Base-by-base conservation (phyloP, 2,113 vertebrate genomes). In the Phyllopteryx taeniolatus region DNA sequence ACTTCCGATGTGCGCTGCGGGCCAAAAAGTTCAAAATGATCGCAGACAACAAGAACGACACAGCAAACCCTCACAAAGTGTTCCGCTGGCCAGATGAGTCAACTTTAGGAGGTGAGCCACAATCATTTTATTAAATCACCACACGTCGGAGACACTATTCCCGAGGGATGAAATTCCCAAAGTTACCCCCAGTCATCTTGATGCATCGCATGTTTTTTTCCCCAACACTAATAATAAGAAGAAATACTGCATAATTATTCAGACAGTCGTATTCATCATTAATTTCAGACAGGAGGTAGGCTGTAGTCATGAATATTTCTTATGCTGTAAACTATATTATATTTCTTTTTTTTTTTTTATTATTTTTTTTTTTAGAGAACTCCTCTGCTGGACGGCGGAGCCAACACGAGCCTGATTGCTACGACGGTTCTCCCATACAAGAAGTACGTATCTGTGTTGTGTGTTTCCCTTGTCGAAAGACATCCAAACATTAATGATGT, bases 1-100 rank as follows among this genome's bases (percentile, higher is more conserved):
- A 97, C 87, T 95, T 97, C 85, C 92, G 96, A 22, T 92, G 94
- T 0, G 94, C 95, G 54, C 88, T 97, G n/a, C 91, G 95, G 78
- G 90, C 91, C 20, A 95, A 95, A 79, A 85, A 88, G 22, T 93
- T 85, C 72, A 82, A 44, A 2, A 3, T 91, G 79, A 31, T 92
- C 0, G 17, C 44, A 0, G 94, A 97, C 79, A 88, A 76, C 13
- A 95, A 93, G 82, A 95, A 93, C 11, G 93, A 95, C 3, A 13
- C 89, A 0, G 88, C 86, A 0, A 85, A 95, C 83, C 96, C 96
- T 0, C 95, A 96, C 78, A 95, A 95, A 82, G 80, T 97, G 68
- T 97, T 78, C 69, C 70, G 12, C 43, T 92, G 90, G 88, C 92
- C 92, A 0, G 70, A 81, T 0, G 78, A 85, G 14, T 19, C 79